A percentile compares a stretch with the other conserved stretches of the same genome.
Conservation (phyloP, 2,113 vertebrate genomes). For the Scytalopus superciliaris region DNA sequence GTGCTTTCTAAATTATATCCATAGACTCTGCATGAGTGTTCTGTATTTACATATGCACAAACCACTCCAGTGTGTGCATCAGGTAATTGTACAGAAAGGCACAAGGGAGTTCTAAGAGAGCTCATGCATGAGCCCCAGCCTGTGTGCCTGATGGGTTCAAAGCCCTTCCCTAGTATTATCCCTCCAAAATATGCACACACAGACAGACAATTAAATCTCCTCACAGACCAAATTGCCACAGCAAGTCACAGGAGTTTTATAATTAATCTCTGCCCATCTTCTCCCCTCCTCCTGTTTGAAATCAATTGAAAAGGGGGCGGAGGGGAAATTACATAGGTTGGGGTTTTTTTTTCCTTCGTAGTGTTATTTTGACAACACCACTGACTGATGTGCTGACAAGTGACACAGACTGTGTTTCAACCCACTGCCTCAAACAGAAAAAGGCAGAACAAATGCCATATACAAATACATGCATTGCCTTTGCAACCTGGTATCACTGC, state of each 20-base stretch:
- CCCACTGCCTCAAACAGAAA: background rate
- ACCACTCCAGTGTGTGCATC: background rate
- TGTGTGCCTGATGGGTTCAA: background rate
- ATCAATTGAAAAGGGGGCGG: background rate
- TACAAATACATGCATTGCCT: accelerated
- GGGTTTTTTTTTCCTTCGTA: background rate
- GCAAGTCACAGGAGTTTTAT: background rate
- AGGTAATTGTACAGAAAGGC: background rate
- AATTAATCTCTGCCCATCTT: background rate
- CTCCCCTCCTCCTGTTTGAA: background rate
- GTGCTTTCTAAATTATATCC: background rate
- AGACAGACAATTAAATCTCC: background rate
- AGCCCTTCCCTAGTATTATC: background rate
- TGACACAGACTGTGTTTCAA: background rate
- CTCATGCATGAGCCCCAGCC: background rate
- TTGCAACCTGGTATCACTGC: accelerated
- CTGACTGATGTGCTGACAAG: background rate
- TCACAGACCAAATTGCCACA: background rate
- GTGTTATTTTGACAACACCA: background rate
- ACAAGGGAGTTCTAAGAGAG: background rate
- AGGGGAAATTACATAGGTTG: background rate
- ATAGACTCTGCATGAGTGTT: background rate
- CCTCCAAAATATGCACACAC: background rate
- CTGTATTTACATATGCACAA: background rate
- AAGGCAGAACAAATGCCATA: background rate